These are phyloP conservation scores for Steromphala cineraria DNA, from an alignment of 2,888 invertebrate species.

Conservation along the genomic window DNA sequence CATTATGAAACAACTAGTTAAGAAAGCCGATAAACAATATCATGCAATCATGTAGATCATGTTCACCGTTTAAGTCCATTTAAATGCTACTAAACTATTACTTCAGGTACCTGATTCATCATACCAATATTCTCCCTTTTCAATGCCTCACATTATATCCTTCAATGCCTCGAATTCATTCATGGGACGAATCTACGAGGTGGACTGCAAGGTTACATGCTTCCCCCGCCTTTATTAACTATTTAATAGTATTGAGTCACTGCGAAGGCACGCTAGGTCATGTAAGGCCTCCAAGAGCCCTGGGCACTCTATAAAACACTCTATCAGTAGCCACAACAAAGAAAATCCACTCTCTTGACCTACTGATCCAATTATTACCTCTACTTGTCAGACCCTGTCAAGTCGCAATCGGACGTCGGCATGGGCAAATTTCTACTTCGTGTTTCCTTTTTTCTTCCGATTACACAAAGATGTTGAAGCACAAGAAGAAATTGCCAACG, in stretches of 20 bases:
- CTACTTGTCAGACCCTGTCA: background rate
- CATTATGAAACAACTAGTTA: no score
- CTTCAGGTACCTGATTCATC: no score
- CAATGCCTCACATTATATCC: no score
- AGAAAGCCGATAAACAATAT: no score
- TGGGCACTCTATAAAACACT: background rate
- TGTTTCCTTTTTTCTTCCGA: background rate
- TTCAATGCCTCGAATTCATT: no score
- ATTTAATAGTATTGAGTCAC: background rate
- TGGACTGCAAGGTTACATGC: background rate
- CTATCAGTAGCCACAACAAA: background rate
- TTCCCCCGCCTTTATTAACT: background rate
- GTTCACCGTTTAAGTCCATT: no score
- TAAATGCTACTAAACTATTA: no score
- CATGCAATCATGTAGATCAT: no score
- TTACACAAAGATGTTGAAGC: background rate
- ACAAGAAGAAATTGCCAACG: background rate
- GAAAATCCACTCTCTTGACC: background rate
- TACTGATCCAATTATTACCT: background rate
- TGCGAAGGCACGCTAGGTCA: background rate
- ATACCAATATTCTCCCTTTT: no score
- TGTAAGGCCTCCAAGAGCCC: background rate
- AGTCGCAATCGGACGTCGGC: background rate
- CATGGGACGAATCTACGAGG: no score
- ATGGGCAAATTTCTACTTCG: background rate